These are phyloP conservation scores for Drosophila mayri DNA, from an alignment of 1,140 invertebrate species.

Conservation along the genomic window DNA sequence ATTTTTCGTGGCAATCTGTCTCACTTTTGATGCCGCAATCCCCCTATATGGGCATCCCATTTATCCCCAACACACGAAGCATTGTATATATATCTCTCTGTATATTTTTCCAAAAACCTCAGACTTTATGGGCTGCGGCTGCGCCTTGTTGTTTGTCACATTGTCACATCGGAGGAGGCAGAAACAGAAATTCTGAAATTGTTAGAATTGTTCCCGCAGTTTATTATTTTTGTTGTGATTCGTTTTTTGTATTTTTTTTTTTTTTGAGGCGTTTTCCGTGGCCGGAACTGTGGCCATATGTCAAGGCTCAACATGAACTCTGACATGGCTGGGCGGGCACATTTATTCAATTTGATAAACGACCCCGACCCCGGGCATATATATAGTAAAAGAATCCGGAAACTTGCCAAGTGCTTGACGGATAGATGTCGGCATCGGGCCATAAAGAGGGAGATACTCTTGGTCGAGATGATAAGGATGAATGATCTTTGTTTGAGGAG, in stretches of 20 bases:
- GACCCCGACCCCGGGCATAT: conserved; percentile 29
- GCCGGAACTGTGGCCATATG: conserved; percentile 69
- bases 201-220: conserved; percentile 55
- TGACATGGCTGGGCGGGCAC: conserved; percentile 59
- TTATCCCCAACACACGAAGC: neutral
- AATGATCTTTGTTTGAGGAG: conserved; percentile 1
- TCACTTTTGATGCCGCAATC: conserved; percentile 45
- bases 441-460: conserved; percentile 20
- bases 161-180: conserved; percentile 61
- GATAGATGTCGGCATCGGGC: conserved; percentile 13
- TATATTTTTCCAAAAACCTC: conserved; percentile 47
- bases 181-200: conserved; percentile 60
- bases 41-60: conserved; percentile 46
- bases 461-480: conserved; percentile 20
- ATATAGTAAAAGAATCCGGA: conserved; percentile 37
- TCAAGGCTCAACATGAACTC: conserved; percentile 64
- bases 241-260: conserved; percentile 25
- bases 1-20: conserved; percentile 48
- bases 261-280: conserved; percentile 46
- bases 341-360: conserved; percentile 74
- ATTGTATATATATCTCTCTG: conserved; percentile 18
- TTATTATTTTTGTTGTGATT: conserved; percentile 31
- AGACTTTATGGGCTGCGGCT: conserved; percentile 69
- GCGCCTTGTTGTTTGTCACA: conserved; percentile 68
- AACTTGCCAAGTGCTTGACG: conserved; percentile 22